Conservation (phyloP, 1,140 invertebrate species). For the Elymnias hypermnestra region DNA sequence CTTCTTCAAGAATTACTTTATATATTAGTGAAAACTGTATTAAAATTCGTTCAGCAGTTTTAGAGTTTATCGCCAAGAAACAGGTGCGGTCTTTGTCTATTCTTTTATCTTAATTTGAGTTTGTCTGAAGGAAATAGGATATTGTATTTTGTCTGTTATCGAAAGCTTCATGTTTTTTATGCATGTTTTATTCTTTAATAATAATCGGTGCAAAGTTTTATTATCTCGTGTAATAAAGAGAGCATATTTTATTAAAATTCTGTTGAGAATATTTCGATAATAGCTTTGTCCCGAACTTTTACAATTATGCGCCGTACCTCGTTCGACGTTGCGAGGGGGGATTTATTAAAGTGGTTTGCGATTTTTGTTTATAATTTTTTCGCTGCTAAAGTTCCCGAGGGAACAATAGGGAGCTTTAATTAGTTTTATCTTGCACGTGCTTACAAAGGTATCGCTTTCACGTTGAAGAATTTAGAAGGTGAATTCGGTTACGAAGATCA, state of each 20-base stretch:
- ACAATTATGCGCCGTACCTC: constrained; percentile 1
- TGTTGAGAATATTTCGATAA: constrained; percentile 1
- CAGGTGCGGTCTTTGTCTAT: too few species aligned
- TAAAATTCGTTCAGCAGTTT: too few species aligned
- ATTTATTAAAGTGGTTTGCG: not conserved
- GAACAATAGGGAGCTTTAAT: not conserved
- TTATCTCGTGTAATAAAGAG: not conserved
- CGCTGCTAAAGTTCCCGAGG: not conserved
- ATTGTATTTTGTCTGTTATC: too few species aligned
- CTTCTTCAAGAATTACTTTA: too few species aligned
- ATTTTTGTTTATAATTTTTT: constrained; percentile 2
- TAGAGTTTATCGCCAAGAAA: too few species aligned
- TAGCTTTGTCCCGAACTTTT: not conserved
- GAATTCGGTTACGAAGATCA: not conserved
- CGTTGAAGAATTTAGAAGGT: not conserved
- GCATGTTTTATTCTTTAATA: too few species aligned
- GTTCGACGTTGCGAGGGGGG: not conserved
- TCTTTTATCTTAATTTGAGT: too few species aligned
- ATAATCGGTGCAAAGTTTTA: too few species aligned
- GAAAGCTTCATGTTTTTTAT: too few species aligned
- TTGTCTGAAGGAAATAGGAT: too few species aligned
- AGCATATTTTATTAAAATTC: not conserved
- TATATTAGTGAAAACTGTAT: too few species aligned
- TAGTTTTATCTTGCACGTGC: constrained; percentile 3
- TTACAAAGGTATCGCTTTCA: constrained; percentile 1